These are phyloP conservation scores for Callionymus lyra DNA, from an alignment of 2,113 vertebrate species.

Conservation along the genomic window DNA sequence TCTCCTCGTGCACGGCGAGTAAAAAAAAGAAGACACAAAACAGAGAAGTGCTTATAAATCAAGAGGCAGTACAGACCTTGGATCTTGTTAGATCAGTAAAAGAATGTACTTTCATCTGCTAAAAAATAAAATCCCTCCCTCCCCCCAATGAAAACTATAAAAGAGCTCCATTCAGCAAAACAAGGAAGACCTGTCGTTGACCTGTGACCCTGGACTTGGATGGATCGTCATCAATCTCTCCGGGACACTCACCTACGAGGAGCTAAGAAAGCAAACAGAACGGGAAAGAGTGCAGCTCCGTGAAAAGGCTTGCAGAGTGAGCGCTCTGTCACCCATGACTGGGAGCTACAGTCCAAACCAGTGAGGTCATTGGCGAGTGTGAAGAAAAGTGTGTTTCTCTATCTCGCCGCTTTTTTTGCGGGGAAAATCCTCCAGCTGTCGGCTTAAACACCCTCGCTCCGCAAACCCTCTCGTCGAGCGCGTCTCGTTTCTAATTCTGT, in stretches of 20 bases:
- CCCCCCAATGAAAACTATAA: conserved; percentile 4
- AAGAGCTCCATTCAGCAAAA: conserved; percentile 5
- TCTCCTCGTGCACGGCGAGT: conserved; percentile 15
- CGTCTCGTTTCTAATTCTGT: conserved; percentile 27
- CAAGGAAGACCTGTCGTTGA: conserved; percentile 1
- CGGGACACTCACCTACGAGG: conserved; percentile 12
- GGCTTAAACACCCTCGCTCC: conserved; percentile 26
- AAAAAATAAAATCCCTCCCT: conserved; percentile 13
- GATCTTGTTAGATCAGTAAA: conserved; percentile 23
- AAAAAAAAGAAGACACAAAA: conserved; percentile 27
- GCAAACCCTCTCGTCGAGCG: conserved; percentile 16
- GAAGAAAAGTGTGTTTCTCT: conserved; percentile 50
- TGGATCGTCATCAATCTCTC: conserved; percentile 23
- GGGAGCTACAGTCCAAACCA: conserved; percentile 44
- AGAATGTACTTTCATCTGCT: conserved; percentile 26
- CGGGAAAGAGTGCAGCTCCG: conserved; percentile 17
- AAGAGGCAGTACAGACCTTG: conserved; percentile 25
- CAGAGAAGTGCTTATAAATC: conserved; percentile 44
- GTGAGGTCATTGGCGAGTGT: conserved; percentile 56
- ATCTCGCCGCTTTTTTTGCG: conserved; percentile 39
- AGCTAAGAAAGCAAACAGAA: conserved; percentile 22
- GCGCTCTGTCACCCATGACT: conserved; percentile 47
- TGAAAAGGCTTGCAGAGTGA: conserved; percentile 35
- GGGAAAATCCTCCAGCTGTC: conserved; percentile 42
- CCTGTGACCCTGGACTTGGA: conserved; percentile 16